Base-by-base conservation (phyloP, 2,888 invertebrate species). In the Nipponacmea schrenckii region DNA sequence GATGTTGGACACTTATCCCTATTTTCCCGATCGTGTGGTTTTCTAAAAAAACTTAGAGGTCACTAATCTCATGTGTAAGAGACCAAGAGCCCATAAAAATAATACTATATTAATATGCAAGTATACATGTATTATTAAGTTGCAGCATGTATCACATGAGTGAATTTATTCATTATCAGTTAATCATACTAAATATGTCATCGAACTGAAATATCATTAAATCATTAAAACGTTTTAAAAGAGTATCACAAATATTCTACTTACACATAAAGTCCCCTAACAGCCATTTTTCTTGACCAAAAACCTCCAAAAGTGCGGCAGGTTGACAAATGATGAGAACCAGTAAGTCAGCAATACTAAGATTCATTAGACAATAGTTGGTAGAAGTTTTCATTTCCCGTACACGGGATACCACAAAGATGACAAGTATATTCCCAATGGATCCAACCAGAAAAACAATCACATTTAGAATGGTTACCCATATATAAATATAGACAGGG, bases 381-480 rank as follows among this genome's bases (percentile, higher is more conserved):
- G 97, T 97, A 70, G 96, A 96, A 87, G 96, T 96, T 85, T 96
- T 92, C 95, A 97, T 95, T 88, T 97, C 96, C 88, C 95, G 95
- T 68, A 95, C 95, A 88, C 94, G 94, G 85, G 95, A 91, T 80
- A 97, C 96, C 81, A 97, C 96, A 85, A 96, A 92, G 48, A 96
- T 96, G 86, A 96, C 97, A 93, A 97, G 94, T 76, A 96, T 92
- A 87, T 97, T 97, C 27, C 97, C 97, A 79, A 96, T 92, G 76
- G 96, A 94, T 50, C 97, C 97, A 80, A 96, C 91, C 85, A 95
- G 92, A 93, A 97, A 94, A 82, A 97, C 95, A 79, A 94, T 91
- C 84, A 94, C 93, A 89, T 96, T 96, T 83, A 96, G 93, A 31
- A 94, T 92, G 92, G 96, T 96, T 14, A 96, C 96, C 1, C 94